phyloP scores from a whole-genome alignment of 2,888 invertebrate species.

The Mayetiola destructor region DNA sequence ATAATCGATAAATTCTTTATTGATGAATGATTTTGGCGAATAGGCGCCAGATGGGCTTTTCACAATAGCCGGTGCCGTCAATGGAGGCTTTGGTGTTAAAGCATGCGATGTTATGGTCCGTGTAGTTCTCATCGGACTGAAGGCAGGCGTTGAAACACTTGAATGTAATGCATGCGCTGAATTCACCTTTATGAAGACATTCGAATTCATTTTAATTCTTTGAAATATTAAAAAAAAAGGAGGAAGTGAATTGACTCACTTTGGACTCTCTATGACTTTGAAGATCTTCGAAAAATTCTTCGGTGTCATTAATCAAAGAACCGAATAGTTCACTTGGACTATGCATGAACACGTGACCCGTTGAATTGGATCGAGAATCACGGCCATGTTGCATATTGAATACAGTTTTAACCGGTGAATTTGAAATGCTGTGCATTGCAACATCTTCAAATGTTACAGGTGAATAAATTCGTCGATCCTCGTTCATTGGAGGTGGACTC shows the following conservation, averaged over 20 bases:
- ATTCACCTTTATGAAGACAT: constrained; percentile 26
- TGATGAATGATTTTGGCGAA: background rate
- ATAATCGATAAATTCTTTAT: background rate
- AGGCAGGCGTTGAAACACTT: constrained; percentile 39
- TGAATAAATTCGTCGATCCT: constrained; percentile 61
- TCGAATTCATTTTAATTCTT: too few species aligned
- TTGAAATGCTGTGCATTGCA: constrained; percentile 60
- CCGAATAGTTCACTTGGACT: constrained; percentile 45
- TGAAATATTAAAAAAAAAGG: too few species aligned
- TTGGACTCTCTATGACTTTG: constrained; percentile 29
- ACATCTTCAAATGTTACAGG: constrained; percentile 77
- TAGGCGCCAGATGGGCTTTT: background rate
- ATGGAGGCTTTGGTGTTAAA: background rate
- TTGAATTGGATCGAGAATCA: constrained; percentile 57
- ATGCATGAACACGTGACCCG: constrained; percentile 41
- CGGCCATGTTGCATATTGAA: constrained; percentile 26
- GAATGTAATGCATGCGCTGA: constrained; percentile 28
- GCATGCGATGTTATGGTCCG: background rate
- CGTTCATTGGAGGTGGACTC: constrained; percentile 27
- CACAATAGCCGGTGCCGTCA: background rate
- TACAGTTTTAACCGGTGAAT: constrained; percentile 49
- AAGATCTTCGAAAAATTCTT: constrained; percentile 39
- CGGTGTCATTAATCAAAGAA: constrained; percentile 41
- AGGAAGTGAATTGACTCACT: too few species aligned
- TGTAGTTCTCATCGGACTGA: background rate